Evolutionary conservation across 2,113 vertebrate genomes (phyloP).

Genomic region (Cyanistes caeruleus): DNA sequence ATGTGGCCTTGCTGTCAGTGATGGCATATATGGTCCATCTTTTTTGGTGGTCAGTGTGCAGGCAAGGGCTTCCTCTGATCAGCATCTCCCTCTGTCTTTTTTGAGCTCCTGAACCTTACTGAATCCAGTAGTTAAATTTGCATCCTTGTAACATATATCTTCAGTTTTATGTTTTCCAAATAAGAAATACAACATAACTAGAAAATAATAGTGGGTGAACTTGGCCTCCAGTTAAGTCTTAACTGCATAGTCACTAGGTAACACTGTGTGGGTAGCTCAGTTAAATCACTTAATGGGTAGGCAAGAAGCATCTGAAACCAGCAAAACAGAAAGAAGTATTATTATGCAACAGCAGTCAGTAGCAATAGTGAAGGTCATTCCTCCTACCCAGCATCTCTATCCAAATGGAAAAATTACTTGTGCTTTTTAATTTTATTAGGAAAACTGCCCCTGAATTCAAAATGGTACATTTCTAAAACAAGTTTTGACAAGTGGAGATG

Average conservation of each 20-base stretch:
- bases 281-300: slow-evolving; percentile 15
- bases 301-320: slow-evolving; percentile 10
- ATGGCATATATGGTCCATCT: too few species aligned
- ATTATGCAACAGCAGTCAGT: not conserved
- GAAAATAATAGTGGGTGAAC: not conserved
- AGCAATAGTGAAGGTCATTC: not conserved
- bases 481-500: not conserved
- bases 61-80: not conserved
- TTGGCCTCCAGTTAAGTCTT: not conserved
- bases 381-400: not conserved
- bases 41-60: not conserved
- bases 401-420: not conserved
- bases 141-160: not conserved
- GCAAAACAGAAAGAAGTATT: not conserved
- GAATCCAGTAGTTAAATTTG: not conserved
- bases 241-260: slow-evolving; percentile 11
- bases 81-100: not conserved
- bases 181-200: not conserved
- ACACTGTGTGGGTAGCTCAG: slow-evolving; percentile 11
- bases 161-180: not conserved
- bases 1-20: not conserved
- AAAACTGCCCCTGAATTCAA: not conserved
- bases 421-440: not conserved
- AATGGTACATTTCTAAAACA: not conserved
- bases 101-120: not conserved